Evolutionary conservation across 2,113 vertebrate species (phyloP).

Genomic region (Coracopsis vasa): DNA sequence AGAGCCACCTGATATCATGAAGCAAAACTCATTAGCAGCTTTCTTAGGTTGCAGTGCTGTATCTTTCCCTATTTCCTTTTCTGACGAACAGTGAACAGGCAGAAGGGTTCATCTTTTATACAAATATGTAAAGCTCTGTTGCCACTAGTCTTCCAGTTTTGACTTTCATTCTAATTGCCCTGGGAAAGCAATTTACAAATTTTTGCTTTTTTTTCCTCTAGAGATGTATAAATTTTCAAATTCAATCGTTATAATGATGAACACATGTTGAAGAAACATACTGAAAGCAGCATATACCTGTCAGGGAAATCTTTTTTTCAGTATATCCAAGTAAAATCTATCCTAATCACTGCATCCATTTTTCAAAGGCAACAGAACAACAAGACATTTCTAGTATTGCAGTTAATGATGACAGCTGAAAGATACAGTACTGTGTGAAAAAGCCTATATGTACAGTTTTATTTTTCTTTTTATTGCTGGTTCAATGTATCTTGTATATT

Average conservation of each 20-base stretch:
- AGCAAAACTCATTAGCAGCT: constrained; percentile 17
- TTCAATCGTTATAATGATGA: constrained; percentile 62
- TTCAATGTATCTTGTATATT: not conserved
- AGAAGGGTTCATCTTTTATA: constrained; percentile 38
- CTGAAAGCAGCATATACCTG: constrained; percentile 50
- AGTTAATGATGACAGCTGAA: constrained; percentile 56
- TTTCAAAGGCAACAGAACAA: constrained; percentile 44
- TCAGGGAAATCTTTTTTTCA: constrained; percentile 6
- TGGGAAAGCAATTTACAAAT: constrained; percentile 60
- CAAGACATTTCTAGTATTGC: not conserved
- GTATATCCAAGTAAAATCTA: constrained; percentile 15
- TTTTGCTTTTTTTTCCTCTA: constrained; percentile 9
- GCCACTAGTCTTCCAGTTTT: constrained; percentile 52
- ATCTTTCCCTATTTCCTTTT: not conserved
- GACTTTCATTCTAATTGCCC: constrained; percentile 70
- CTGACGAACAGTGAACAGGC: constrained; percentile 25
- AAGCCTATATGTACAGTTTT: not conserved
- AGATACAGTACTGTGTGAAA: constrained; percentile 12
- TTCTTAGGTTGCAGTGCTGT: not conserved
- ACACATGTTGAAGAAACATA: constrained; percentile 42
- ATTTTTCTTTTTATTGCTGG: constrained; percentile 27
- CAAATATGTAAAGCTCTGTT: constrained; percentile 56
- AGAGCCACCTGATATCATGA: not conserved
- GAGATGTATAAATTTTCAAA: constrained; percentile 61
- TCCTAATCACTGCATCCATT: constrained; percentile 33